Evolutionary conservation across 2,113 vertebrate species (phyloP).

Genomic region (Seriola dumerili): DNA sequence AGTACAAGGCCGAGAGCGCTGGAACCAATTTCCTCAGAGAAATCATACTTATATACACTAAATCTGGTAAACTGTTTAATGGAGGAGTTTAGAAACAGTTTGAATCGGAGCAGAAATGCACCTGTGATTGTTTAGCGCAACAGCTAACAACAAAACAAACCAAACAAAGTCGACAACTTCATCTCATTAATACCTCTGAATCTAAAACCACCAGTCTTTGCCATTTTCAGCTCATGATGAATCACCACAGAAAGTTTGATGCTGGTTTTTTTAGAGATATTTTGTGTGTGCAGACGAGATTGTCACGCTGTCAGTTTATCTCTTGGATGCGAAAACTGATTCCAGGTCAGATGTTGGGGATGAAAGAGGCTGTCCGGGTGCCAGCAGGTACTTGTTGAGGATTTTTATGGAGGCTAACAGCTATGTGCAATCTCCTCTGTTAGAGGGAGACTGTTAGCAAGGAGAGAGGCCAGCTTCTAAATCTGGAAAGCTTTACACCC

Average conservation of each 20-base stretch:
- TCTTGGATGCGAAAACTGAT: conserved; percentile 34
- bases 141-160: neutral
- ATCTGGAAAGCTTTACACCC: conserved; percentile 55
- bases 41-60: neutral
- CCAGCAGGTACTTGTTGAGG: conserved; percentile 48
- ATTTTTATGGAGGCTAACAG: conserved; percentile 57
- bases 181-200: neutral
- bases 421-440: conserved; percentile 48
- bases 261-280: neutral
- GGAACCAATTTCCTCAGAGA: conserved; percentile 36
- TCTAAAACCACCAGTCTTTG: neutral
- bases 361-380: conserved; percentile 44
- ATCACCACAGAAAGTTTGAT: neutral
- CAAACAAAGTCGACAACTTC: conserved; percentile 2
- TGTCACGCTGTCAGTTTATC: neutral
- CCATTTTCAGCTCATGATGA: conserved; percentile 6
- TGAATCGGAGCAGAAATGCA: neutral
- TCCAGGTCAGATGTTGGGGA: conserved; percentile 32
- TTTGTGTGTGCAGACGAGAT: neutral
- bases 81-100: neutral
- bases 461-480: conserved; percentile 33
- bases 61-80: neutral
- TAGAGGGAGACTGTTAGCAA: neutral
- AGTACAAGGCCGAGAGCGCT: neutral
- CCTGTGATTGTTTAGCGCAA: conserved; percentile 7